Evolutionary conservation across 2,797 vertebrate species (phyloP).

Genomic region (Amazona finschi): DNA sequence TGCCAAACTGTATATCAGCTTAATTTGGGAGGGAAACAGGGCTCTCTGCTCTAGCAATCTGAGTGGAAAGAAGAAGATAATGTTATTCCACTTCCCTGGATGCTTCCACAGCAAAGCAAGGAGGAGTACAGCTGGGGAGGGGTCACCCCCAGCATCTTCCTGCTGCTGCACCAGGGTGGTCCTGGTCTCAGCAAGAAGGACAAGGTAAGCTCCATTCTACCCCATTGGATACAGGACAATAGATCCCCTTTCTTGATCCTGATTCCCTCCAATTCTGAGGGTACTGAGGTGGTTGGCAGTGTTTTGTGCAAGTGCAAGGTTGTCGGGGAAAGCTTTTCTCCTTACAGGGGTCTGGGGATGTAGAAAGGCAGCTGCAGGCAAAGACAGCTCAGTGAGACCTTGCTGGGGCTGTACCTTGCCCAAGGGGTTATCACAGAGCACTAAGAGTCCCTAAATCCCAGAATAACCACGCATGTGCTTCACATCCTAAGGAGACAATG

Average conservation of each 20-base stretch:
- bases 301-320: neutral
- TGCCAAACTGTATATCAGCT: neutral
- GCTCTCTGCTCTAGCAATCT: neutral
- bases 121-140: neutral
- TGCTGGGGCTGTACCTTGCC: neutral
- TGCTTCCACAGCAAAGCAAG: neutral
- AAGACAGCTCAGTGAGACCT: neutral
- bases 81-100: neutral
- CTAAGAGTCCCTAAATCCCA: neutral
- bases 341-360: neutral
- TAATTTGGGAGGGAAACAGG: neutral
- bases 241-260: accelerated
- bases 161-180: accelerated
- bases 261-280: neutral
- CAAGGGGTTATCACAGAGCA: neutral
- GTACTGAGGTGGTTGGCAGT: neutral
- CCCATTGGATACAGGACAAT: neutral
- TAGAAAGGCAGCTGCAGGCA: neutral
- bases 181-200: neutral
- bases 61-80: neutral
- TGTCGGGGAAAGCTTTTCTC: neutral
- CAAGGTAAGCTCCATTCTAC: neutral
- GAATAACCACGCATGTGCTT: neutral
- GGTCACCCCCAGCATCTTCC: neutral
- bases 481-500: neutral